A percentile compares a stretch with the other conserved stretches of the same genome.
Evolutionary conservation across 1,140 invertebrate genomes (phyloP).

Genomic region (Drosophila leontia): DNA sequence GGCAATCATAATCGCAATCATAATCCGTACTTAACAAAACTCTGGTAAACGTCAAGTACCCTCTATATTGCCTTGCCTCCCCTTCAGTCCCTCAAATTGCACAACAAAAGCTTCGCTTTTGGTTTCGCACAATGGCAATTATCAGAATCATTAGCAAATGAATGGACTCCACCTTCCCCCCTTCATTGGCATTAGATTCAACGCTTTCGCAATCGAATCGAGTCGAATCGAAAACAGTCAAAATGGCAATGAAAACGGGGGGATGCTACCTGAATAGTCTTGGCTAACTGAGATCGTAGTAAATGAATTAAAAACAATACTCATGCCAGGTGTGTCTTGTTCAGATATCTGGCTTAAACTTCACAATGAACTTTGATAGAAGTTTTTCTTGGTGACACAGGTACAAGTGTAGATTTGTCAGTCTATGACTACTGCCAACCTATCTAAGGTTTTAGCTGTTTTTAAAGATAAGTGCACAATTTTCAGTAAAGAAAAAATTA

Average conservation of each 20-base stretch:
- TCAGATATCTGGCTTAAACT: constrained; percentile 2
- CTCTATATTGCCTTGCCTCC: constrained; percentile 2
- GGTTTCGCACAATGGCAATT: constrained; percentile 77
- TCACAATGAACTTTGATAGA: background rate
- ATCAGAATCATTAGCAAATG: constrained; percentile 75
- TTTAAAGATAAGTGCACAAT: background rate
- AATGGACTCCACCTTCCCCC: constrained; percentile 32
- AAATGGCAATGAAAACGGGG: constrained; percentile 46
- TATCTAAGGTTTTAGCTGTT: background rate
- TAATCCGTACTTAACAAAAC: constrained; percentile 50
- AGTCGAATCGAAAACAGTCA: constrained; percentile 33
- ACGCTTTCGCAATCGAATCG: constrained; percentile 51
- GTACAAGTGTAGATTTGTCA: background rate
- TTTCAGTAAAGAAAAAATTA: background rate
- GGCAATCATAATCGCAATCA: constrained; percentile 61
- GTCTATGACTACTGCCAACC: too few relatives aligned
- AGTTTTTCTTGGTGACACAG: constrained; percentile 8
- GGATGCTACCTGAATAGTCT: constrained; percentile 40
- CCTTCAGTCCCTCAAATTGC: constrained; percentile 28
- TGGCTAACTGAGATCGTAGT: constrained; percentile 1
- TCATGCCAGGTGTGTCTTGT: constrained; percentile 32
- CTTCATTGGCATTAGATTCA: constrained; percentile 44
- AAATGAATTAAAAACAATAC: too few relatives aligned
- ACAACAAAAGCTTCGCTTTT: constrained; percentile 56
- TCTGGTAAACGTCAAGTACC: constrained; percentile 45